Evolutionary conservation across 1,140 invertebrate genomes (phyloP).

Genomic region (Arctopsyche grandis): DNA sequence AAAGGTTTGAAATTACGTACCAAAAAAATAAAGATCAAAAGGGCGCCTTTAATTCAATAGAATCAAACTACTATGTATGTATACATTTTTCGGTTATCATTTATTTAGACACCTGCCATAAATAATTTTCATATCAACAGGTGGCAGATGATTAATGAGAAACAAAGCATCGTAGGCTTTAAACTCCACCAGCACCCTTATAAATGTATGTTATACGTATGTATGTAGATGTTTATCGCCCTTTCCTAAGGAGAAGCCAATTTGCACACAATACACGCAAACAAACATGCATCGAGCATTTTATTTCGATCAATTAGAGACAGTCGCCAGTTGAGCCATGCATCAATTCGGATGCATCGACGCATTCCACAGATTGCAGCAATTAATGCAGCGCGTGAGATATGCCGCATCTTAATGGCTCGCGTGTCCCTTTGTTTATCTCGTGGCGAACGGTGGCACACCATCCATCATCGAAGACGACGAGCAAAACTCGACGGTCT

Average conservation of each 20-base stretch:
- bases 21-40: no score
- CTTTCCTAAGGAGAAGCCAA: no score
- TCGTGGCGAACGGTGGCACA: constrained; percentile 34
- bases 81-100: not conserved
- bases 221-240: no score
- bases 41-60: no score
- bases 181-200: no score
- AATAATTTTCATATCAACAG: not conserved
- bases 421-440: constrained; percentile 37
- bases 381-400: constrained; percentile 52
- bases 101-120: not conserved
- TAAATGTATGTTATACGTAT: no score
- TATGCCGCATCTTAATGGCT: constrained; percentile 45
- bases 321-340: not conserved
- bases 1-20: no score
- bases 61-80: not conserved
- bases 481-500: not conserved
- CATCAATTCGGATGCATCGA: constrained; percentile 49
- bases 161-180: not conserved
- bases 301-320: not conserved
- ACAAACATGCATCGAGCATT: no score
- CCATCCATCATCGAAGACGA: constrained; percentile 45
- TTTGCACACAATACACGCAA: no score
- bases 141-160: not conserved
- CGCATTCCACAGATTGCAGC: constrained; percentile 45